These are phyloP conservation scores for Microcaecilia unicolor DNA, from an alignment of 2,797 vertebrate genomes.

Conservation along the genomic window DNA sequence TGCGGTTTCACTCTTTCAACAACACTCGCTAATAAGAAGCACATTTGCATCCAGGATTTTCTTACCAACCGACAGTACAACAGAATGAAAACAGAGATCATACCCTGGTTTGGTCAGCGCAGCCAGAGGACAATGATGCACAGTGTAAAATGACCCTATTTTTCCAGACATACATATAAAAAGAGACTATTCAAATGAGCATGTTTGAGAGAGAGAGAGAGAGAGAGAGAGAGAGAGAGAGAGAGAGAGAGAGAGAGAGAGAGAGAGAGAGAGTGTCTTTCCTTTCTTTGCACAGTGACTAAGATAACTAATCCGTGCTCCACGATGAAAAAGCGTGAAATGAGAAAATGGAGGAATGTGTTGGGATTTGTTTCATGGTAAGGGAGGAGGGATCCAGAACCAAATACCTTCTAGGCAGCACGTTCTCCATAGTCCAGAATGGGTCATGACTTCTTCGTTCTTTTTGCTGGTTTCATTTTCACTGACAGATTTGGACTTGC, in stretches of 20 bases:
- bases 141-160: too few species aligned
- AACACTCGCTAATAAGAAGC: too few species aligned
- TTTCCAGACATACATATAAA: too few species aligned
- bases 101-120: too few species aligned
- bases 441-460: constrained; percentile 98
- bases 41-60: too few species aligned
- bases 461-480: constrained; percentile 97
- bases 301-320: constrained; percentile 36
- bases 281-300: constrained; percentile 38
- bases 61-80: constrained; percentile 16
- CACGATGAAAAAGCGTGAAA: constrained; percentile 37
- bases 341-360: constrained; percentile 64
- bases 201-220: constrained; percentile 1
- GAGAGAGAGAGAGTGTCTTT: constrained; percentile 20
- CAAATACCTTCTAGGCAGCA: constrained; percentile 94
- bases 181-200: constrained; percentile 19
- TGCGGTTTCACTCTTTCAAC: too few species aligned
- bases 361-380: constrained; percentile 38
- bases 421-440: constrained; percentile 96
- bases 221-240: constrained; percentile 2
- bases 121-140: too few species aligned
- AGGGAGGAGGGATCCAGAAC: constrained; percentile 31
- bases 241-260: background rate
- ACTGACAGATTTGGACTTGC: constrained; percentile 89
- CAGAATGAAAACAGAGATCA: too few species aligned